A percentile compares a stretch with the other conserved stretches of the same genome.
Conservation (phyloP, 2,113 vertebrate species). For the Trichomycterus rosablanca region DNA sequence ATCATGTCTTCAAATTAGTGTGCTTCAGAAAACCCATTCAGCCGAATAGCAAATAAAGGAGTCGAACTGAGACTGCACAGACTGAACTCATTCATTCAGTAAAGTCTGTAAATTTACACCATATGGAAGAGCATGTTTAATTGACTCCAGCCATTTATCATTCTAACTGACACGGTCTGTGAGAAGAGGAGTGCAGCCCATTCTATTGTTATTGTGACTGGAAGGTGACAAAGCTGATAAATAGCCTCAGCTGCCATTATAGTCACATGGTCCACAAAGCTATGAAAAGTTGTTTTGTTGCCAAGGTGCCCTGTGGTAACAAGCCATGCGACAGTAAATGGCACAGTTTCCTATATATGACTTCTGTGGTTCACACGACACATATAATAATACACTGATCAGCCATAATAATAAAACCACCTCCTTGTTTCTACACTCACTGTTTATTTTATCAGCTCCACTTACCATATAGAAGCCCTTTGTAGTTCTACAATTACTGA, state of each 20-base stretch:
- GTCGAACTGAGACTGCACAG: neutral
- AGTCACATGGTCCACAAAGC: neutral
- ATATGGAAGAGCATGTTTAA: conserved; percentile 1
- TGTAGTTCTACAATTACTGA: too few relatives aligned
- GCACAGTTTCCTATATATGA: too few relatives aligned
- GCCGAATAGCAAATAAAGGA: neutral
- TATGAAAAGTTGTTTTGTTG: too few relatives aligned
- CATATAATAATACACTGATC: too few relatives aligned
- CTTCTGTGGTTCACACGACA: too few relatives aligned
- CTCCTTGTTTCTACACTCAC: too few relatives aligned
- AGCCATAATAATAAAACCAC: too few relatives aligned
- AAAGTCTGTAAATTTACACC: conserved; percentile 1
- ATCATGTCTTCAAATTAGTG: too few relatives aligned
- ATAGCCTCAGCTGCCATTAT: neutral
- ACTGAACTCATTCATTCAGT: neutral
- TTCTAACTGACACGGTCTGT: neutral
- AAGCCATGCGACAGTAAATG: too few relatives aligned
- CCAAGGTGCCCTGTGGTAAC: too few relatives aligned
- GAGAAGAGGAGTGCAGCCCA: neutral
- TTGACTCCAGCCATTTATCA: conserved; percentile 7
- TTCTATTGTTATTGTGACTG: conserved; percentile 1
- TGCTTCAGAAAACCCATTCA: neutral
- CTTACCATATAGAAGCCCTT: too few relatives aligned
- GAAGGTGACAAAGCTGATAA: neutral
- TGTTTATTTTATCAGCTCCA: too few relatives aligned